Percentiles rank a stretch among this genome's conserved stretches.
Evolutionary conservation across 64 coral and sea anemone species (phyloP).

Genomic region (Montipora cactus): DNA sequence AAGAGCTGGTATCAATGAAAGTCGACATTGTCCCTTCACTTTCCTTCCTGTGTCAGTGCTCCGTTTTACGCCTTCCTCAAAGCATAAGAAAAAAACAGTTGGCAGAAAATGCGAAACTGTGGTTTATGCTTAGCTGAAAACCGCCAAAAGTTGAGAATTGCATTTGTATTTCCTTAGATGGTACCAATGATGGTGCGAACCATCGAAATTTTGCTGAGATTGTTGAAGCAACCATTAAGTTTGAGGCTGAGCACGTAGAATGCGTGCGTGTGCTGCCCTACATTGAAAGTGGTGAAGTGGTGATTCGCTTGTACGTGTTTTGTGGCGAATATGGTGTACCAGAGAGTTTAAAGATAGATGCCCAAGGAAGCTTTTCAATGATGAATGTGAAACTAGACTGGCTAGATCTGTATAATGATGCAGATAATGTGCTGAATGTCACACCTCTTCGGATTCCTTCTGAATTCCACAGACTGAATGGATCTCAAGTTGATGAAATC

Average conservation of each 20-base stretch:
- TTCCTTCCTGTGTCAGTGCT: too few relatives aligned
- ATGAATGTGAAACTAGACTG: background rate
- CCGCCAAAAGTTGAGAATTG: too few relatives aligned
- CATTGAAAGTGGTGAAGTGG: background rate
- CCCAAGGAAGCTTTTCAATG: background rate
- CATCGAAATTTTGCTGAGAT: background rate
- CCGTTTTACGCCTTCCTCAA: too few relatives aligned
- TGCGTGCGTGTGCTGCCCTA: conserved; percentile 41
- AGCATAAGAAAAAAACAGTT: too few relatives aligned
- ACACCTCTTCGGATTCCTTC: background rate
- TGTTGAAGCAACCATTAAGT: background rate
- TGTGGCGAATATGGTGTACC: background rate
- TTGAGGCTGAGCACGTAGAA: conserved; percentile 13
- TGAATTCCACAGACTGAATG: background rate
- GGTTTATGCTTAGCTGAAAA: too few relatives aligned
- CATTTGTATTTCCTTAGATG: too few relatives aligned
- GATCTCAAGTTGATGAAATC: background rate
- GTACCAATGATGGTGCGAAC: too few relatives aligned
- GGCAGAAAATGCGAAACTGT: too few relatives aligned
- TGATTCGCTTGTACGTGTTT: background rate
- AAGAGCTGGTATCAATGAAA: too few relatives aligned
- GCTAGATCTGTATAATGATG: background rate
- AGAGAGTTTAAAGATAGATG: background rate
- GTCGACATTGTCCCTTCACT: too few relatives aligned
- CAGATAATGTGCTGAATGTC: background rate